Base-by-base conservation (phyloP, 2,888 invertebrate species). In the Eutolmus rufibarbis region DNA sequence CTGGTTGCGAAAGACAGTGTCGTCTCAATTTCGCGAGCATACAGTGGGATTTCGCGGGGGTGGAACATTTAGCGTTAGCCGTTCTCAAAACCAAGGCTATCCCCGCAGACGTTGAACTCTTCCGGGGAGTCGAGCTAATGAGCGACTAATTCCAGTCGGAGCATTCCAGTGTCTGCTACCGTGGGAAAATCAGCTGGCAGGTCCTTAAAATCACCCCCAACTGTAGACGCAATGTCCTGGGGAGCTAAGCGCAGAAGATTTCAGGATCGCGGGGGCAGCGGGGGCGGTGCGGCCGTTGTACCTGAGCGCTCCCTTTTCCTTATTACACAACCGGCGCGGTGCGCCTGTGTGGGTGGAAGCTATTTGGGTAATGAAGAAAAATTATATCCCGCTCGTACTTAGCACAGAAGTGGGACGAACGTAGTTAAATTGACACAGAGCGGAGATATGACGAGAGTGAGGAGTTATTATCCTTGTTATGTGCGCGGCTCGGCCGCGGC, bases 361-460 rank as follows among this genome's bases (percentile, higher is more conserved):
- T 77, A 86, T 86, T 85, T 56, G 43, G 87, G 46, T 88, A 88
- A 88, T 88, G 88, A 88, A 87, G 87, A 87, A 86, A 88, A 88
- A 87, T 88, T 88, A 88, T 87, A 79, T 88, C 85, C 77, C 74
- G 86, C 81, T 78, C 81, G 76, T 88, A 88, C 85, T 88, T 88
- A 88, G 86, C 88, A 86, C 74, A 86, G 51, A 86, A 86, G 86
- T 86, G 86, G 79, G 86, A 87, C 86, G 74, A 87, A 87, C 78
- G 82, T 82, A 81, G 51, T 87, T 82, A 86, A 87, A 87, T 87
- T 87, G 87, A 82, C 82, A 87, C 87, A 82, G 82, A 87, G 87
- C 87, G 87, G 74, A 87, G 74, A 51, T 86, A 87, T 79, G 74
- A 86, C 51, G 86, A 86, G 86, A 86, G 77, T 77, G 76, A 76